Base-by-base conservation (phyloP, 92 coral and sea anemone species). In the Actinernus sp. region DNA sequence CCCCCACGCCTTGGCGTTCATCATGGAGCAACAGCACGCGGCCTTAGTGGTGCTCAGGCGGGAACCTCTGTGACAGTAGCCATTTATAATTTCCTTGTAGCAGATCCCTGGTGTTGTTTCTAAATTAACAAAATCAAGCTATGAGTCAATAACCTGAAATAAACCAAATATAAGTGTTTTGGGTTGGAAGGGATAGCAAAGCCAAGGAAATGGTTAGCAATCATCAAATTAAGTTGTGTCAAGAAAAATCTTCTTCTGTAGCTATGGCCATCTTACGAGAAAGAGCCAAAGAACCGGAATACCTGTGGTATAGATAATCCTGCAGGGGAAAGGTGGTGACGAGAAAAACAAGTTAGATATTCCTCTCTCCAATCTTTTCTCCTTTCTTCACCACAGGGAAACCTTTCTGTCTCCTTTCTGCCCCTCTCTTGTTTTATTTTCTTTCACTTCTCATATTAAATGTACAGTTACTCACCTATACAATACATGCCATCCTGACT, bases 401-500 rank as follows among this genome's bases (percentile, higher is more conserved):
- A 49, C 25, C 14, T 14, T 14, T 36, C 41, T 36, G 25, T 21
- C 23, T 16, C 7, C 8, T 16, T 11, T 46, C 52, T 26, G 0
- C 24, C 17, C 23, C 23, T 46, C 16, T 17, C 23, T 12, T 26
- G 7, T 12, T 6, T 12, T 43, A 1, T 24, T 5, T n/a, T 43
- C 49, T 0, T 5, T 1, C 14, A 19, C 16, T 43, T 43, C 49
- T 24, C 49, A 12, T 12, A 12, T 4, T 45, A 22, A 45, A 45
- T 45, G 13, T 12, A 45, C 13, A 45, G 2, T 4, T 24, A 82
- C 92, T 25, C 78, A 93, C 98, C 87, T 47, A 74, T 52, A 34
- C 98, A 94, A 11, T 84, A 74, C 53, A 71, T 91, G 55, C 81
- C 87, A 56, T 94, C 83, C 2, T 69, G 55, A 47, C 94, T 82